Conservation (phyloP, 2,113 vertebrate species). For the Petrocephalus microphthalmus region DNA sequence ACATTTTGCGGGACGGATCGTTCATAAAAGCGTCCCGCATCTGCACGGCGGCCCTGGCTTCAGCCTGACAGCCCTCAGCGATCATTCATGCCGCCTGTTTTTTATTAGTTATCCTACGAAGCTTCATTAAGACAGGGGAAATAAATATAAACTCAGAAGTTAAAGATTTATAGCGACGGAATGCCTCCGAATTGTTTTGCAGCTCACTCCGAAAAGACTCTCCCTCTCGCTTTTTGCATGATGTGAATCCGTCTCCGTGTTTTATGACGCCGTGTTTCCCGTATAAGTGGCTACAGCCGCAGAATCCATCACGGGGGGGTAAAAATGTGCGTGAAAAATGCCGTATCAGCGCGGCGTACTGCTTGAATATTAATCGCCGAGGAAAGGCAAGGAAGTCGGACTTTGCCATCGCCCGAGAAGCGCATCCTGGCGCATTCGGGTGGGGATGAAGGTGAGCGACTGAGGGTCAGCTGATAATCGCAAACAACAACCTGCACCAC, state of each 20-base stretch:
- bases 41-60: not conserved
- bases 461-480: not conserved
- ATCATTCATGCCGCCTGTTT: not conserved
- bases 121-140: constrained; percentile 1
- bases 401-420: not conserved
- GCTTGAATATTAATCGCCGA: not conserved
- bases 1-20: not conserved
- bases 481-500: not conserved
- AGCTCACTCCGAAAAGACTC: not conserved
- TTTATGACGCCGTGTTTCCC: not conserved
- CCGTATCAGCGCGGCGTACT: not conserved
- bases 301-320: not conserved
- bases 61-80: not conserved
- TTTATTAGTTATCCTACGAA: not conserved
- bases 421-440: not conserved
- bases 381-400: not conserved
- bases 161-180: constrained; percentile 7
- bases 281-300: not conserved
- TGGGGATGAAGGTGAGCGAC: not conserved
- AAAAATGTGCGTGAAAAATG: not conserved
- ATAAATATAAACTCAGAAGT: constrained; percentile 9
- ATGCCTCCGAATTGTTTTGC: not conserved
- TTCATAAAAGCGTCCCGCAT: not conserved
- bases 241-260: not conserved
- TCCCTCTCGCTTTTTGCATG: not conserved